Base-by-base conservation (phyloP, 2,797 vertebrate species). In the Coluber constrictor region DNA sequence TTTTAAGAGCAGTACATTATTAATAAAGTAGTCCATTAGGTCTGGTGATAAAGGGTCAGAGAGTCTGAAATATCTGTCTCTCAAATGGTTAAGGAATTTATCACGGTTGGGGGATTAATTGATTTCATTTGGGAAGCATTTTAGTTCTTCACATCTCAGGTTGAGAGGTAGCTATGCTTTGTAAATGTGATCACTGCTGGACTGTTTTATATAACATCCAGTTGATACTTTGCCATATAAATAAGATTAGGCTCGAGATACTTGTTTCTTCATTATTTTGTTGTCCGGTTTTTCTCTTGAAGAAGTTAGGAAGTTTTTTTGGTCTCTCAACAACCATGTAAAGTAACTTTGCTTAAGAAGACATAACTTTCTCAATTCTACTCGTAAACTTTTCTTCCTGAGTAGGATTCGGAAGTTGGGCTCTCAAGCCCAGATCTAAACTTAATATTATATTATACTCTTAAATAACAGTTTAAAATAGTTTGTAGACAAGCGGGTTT, bases 1-100 rank as follows among this genome's bases (percentile, higher is more conserved):
- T 98, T 98, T 98, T 97, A 98, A 97, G 97, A 97, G 96, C 97
- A 97, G 97, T 98, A 96, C 97, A 98, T 98, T 98, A 98, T 98
- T 98, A 98, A 98, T 98, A 98, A 98, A 98, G 97, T 97, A 97
- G 97, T 97, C 97, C 97, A 98, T 98, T 98, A 98, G 97, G 97
- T 97, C 96, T 96, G 97, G 96, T 97, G 96, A 96, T 97, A 96
- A 97, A 97, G 97, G 97, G 97, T 98, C 97, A 97, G 96, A 96
- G 97, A 97, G 96, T 97, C 94, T 96, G 97, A 97, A 97, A 97
- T 97, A 97, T 97, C 96, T 88, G 61, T 97, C 97, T 97, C 96
- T 96, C 97, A 97, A 97, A 98, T 56, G 96, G 97, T 98, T 97
- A 98, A 98, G 97, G 95, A 97, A 95, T 97, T 97, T 97, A 97